These are phyloP conservation scores for Sitobion miscanthi DNA, from an alignment of 1,140 invertebrate genomes.

Conservation along the genomic window DNA sequence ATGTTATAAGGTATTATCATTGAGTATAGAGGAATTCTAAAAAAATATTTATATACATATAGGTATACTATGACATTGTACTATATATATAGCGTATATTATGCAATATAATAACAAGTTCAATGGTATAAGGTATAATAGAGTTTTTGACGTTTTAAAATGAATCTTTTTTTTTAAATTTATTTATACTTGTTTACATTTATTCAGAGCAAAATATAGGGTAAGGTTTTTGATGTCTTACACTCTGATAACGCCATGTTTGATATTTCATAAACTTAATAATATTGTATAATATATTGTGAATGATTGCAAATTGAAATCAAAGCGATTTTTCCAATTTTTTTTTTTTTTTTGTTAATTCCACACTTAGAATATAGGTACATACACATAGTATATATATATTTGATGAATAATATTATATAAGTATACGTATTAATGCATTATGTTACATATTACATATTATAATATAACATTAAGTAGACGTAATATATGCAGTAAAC, in stretches of 20 bases:
- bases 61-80: too few relatives aligned
- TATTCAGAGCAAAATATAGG: neutral
- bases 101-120: too few relatives aligned
- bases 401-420: neutral
- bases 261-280: neutral
- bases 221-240: neutral
- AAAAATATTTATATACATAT: too few relatives aligned
- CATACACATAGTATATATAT: neutral
- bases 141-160: neutral
- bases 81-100: too few relatives aligned
- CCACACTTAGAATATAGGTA: neutral
- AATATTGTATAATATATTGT: neutral
- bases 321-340: neutral
- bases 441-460: constrained; percentile 2
- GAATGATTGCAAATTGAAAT: neutral
- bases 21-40: too few relatives aligned
- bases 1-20: too few relatives aligned
- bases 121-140: too few relatives aligned
- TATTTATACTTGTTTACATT: neutral
- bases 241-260: neutral
- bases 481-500: neutral
- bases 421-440: neutral
- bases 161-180: neutral
- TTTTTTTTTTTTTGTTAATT: neutral
- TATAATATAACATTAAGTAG: neutral